phyloP scores from a whole-genome alignment of 1,140 invertebrate species.

The Anthonomus grandis region DNA sequence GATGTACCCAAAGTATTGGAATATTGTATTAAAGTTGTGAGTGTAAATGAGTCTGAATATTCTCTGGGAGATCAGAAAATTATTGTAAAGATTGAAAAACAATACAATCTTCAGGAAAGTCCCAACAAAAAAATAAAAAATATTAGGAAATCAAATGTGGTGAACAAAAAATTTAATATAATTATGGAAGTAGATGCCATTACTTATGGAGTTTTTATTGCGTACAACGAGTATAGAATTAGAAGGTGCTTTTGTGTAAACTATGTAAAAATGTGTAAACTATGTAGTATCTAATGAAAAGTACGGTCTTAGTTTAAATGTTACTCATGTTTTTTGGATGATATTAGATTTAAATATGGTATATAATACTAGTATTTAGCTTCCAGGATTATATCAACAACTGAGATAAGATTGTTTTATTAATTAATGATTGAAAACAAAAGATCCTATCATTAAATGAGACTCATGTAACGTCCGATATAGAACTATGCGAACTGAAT shows the following conservation, averaged over 20 bases:
- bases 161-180: slow-evolving; percentile 9
- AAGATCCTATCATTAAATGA: slow-evolving; percentile 1
- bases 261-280: slow-evolving; percentile 9
- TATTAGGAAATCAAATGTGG: slow-evolving; percentile 2
- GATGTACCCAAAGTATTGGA: slow-evolving; percentile 10
- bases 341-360: slow-evolving; percentile 7
- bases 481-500: not conserved
- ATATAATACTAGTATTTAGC: not conserved
- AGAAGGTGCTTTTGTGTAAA: slow-evolving; percentile 13
- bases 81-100: slow-evolving; percentile 12
- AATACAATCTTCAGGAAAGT: slow-evolving; percentile 9
- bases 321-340: slow-evolving; percentile 6
- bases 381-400: slow-evolving; percentile 1
- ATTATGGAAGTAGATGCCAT: slow-evolving; percentile 8
- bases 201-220: slow-evolving; percentile 11
- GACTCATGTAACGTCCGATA: not conserved
- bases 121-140: slow-evolving; percentile 13
- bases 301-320: too few relatives aligned
- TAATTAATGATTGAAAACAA: slow-evolving; percentile 8
- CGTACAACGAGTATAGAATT: slow-evolving; percentile 2
- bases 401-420: not conserved
- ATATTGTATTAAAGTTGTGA: slow-evolving; percentile 17
- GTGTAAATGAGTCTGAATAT: slow-evolving; percentile 12
- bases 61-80: slow-evolving; percentile 4
- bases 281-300: slow-evolving; percentile 15